Percentiles rank a stretch among this genome's conserved stretches.
Conservation (phyloP, 2,113 vertebrate species). For the Gallinago jamesoni region DNA sequence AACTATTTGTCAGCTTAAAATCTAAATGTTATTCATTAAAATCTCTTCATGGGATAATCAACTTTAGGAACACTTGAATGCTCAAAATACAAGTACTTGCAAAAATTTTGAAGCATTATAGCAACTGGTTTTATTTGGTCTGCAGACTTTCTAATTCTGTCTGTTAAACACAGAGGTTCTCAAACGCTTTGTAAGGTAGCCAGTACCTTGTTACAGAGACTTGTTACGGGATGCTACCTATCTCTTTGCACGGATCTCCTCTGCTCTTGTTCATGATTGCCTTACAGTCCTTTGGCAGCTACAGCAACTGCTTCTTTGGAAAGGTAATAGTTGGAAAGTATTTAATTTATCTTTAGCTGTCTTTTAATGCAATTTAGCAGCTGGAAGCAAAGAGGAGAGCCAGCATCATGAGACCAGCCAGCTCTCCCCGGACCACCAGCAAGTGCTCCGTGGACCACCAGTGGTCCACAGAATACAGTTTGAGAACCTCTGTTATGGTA, state of each 20-base stretch:
- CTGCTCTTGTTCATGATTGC: not conserved
- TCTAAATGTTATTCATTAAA: not conserved
- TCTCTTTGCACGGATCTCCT: not conserved
- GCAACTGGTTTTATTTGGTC: not conserved
- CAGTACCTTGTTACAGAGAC: not conserved
- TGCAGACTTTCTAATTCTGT: not conserved
- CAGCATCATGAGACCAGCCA: slow-evolving; percentile 55
- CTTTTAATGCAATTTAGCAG: slow-evolving; percentile 66
- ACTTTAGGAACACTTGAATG: not conserved
- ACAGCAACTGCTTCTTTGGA: not conserved
- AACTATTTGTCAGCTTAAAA: not conserved
- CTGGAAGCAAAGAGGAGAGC: slow-evolving; percentile 63
- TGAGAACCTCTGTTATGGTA: slow-evolving; percentile 72
- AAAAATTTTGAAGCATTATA: not conserved
- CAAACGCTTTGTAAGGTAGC: slow-evolving; percentile 44
- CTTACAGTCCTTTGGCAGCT: slow-evolving; percentile 2
- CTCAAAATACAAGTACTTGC: not conserved
- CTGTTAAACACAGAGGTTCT: slow-evolving; percentile 52
- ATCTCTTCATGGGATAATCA: not conserved
- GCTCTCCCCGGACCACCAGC: slow-evolving; percentile 52
- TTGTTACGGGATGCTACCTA: not conserved
- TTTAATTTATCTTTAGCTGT: slow-evolving; percentile 56
- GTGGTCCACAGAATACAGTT: slow-evolving; percentile 67
- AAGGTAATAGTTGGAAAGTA: slow-evolving; percentile 16
- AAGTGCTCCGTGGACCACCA: slow-evolving; percentile 48